These are phyloP conservation scores for Ascidia mentula DNA, from an alignment of 23 tunicate species.

Conservation along the genomic window DNA sequence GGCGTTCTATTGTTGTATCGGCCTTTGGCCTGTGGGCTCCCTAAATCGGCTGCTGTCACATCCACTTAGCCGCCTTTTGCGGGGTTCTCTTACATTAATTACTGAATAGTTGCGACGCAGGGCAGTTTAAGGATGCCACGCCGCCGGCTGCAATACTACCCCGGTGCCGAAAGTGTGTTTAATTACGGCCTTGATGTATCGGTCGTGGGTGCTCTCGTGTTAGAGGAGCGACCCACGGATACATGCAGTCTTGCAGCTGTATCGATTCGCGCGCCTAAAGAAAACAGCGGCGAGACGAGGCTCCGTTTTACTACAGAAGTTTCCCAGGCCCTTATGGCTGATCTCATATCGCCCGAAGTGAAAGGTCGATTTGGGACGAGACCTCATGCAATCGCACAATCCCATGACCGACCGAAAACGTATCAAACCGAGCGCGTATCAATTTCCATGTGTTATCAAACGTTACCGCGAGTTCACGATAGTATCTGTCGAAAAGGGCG, in stretches of 20 bases:
- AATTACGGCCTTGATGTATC: background rate
- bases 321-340: too few species aligned
- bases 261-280: background rate
- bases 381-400: too few species aligned
- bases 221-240: background rate
- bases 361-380: too few species aligned
- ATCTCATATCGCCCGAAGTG: too few species aligned
- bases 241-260: background rate
- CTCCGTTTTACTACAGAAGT: background rate
- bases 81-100: slow-evolving; percentile 4
- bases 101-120: background rate
- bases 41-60: background rate
- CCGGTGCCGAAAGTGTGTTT: background rate
- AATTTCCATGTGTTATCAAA: too few species aligned
- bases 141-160: background rate
- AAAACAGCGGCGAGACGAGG: background rate
- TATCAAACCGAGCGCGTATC: too few species aligned
- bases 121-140: background rate
- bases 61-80: slow-evolving; percentile 8
- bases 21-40: background rate
- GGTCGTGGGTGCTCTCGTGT: background rate
- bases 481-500: too few species aligned
- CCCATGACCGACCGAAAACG: too few species aligned
- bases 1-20: background rate
- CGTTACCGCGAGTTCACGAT: too few species aligned